Percentiles rank a stretch among this genome's conserved stretches.
These are phyloP conservation scores for Actinemys pallida DNA, from an alignment of 2,113 vertebrate genomes.

Conservation along the genomic window DNA sequence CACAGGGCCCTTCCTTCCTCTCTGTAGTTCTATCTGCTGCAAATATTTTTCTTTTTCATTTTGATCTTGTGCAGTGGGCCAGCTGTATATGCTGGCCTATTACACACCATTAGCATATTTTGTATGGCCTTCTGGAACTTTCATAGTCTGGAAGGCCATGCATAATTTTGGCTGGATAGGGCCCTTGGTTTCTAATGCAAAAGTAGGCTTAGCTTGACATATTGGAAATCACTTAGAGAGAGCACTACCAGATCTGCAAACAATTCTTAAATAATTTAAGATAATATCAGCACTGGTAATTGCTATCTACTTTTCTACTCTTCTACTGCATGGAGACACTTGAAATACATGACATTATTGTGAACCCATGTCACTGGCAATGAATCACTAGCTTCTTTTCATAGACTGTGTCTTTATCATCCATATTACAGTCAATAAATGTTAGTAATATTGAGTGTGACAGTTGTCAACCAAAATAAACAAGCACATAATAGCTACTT, in stretches of 20 bases:
- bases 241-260: too few relatives aligned
- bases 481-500: neutral
- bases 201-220: neutral
- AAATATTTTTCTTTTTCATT: neutral
- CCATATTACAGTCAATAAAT: neutral
- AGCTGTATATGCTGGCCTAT: neutral
- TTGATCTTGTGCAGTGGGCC: neutral
- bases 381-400: neutral
- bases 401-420: neutral
- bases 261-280: neutral
- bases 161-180: neutral
- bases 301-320: neutral
- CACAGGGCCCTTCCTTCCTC: neutral
- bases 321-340: neutral
- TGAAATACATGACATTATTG: neutral
- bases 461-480: neutral
- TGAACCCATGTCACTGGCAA: neutral
- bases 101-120: fast-evolving
- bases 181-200: constrained; percentile 18
- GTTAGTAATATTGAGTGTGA: neutral
- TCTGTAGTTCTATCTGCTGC: neutral
- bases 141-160: constrained; percentile 23
- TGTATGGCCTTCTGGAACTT: neutral
- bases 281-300: neutral
- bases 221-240: constrained; percentile 48